phyloP scores from a whole-genome alignment of 2,113 vertebrate species.

The Indicator maculatus region DNA sequence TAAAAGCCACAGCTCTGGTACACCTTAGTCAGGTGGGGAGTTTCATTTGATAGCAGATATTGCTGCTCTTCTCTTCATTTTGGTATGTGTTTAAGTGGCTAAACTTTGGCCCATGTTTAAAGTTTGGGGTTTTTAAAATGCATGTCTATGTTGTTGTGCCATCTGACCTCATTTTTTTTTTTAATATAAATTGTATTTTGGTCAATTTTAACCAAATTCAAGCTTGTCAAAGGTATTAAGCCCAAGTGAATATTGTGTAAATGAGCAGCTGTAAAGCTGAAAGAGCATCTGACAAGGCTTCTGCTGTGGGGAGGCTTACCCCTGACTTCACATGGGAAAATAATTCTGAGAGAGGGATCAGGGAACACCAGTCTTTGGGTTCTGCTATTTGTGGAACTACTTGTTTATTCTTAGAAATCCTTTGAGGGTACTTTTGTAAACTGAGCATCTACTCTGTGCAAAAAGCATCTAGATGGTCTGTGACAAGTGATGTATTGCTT shows the following conservation, averaged over 20 bases:
- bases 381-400: constrained; percentile 43
- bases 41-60: neutral
- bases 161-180: neutral
- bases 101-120: neutral
- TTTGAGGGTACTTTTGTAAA: constrained; percentile 34
- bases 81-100: neutral
- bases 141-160: neutral
- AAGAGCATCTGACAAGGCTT: neutral
- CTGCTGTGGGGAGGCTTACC: neutral
- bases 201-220: neutral
- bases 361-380: constrained; percentile 9
- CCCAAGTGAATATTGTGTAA: neutral
- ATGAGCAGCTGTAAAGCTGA: neutral
- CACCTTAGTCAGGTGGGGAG: neutral
- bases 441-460: neutral
- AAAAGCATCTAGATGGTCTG: neutral
- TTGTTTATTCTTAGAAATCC: constrained; percentile 56
- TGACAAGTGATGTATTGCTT: constrained; percentile 13
- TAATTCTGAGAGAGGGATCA: neutral
- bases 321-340: constrained; percentile 45
- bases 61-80: neutral
- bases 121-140: neutral
- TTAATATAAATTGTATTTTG: neutral
- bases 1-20: neutral
- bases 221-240: neutral